These are phyloP conservation scores for Esox masquinongy DNA, from an alignment of 2,797 vertebrate genomes.

Conservation along the genomic window DNA sequence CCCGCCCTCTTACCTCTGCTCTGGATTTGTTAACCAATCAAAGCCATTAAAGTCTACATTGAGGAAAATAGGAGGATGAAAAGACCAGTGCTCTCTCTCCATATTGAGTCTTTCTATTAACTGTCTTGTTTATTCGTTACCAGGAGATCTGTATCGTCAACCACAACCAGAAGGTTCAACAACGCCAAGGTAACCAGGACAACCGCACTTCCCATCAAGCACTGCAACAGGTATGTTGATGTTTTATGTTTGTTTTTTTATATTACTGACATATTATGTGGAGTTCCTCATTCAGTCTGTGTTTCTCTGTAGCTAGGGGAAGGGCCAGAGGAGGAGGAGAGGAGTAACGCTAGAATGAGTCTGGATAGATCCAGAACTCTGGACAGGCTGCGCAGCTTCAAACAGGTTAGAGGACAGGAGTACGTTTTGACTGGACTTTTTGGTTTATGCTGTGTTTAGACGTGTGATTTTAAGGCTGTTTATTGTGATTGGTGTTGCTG, in stretches of 20 bases:
- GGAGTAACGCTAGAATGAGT: constrained; percentile 83
- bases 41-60: not conserved
- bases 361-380: constrained; percentile 92
- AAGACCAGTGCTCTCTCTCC: not conserved
- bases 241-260: not conserved
- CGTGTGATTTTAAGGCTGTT: not conserved
- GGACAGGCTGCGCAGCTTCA: constrained; percentile 92
- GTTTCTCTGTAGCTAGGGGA: constrained; percentile 61
- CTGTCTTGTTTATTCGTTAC: not conserved
- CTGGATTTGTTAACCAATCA: not conserved
- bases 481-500: constrained; percentile 17
- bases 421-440: not conserved
- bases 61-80: not conserved
- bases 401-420: constrained; percentile 80
- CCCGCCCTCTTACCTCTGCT: not conserved
- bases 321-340: constrained; percentile 83
- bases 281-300: constrained; percentile 13
- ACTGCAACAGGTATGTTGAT: constrained; percentile 70
- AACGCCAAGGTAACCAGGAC: constrained; percentile 72
- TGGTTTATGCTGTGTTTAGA: not conserved
- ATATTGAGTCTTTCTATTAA: not conserved
- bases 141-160: constrained; percentile 95
- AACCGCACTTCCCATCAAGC: constrained; percentile 70
- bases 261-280: too few relatives aligned
- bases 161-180: constrained; percentile 91